Percentiles rank a stretch among this genome's conserved stretches.
Conservation (phyloP, 2,888 invertebrate genomes). For the Leptarthrus brevirostris region DNA sequence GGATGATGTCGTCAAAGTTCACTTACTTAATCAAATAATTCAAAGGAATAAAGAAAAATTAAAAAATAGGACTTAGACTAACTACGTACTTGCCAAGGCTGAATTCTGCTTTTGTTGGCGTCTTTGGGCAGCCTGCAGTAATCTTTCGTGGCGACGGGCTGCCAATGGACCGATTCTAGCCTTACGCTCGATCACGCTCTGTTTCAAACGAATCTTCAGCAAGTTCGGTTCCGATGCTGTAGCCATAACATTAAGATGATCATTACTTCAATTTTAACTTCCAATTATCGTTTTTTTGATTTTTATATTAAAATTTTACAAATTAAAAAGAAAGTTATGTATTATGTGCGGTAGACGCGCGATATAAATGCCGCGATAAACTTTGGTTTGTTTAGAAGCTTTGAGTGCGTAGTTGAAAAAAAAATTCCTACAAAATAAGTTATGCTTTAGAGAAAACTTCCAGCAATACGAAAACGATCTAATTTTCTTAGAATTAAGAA, state of each 20-base stretch:
- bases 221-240: constrained; percentile 97
- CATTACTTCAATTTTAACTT: constrained; percentile 42
- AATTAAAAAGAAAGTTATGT: background rate
- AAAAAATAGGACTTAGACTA: constrained; percentile 8
- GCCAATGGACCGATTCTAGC: constrained; percentile 84
- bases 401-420: too few species aligned
- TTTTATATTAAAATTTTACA: background rate
- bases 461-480: too few species aligned
- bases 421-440: too few species aligned
- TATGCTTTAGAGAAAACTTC: too few species aligned
- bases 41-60: constrained; percentile 8
- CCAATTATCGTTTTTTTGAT: constrained; percentile 21
- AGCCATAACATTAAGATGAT: constrained; percentile 54
- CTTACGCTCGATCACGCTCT: constrained; percentile 94
- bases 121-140: constrained; percentile 75
- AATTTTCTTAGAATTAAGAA: too few species aligned
- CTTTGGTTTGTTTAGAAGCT: constrained; percentile 13
- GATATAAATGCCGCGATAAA: background rate
- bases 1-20: too few species aligned
- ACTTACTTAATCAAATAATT: too few species aligned
- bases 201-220: constrained; percentile 91
- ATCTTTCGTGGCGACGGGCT: constrained; percentile 81
- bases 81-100: constrained; percentile 67
- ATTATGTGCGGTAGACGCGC: background rate
- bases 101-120: constrained; percentile 67